Base-by-base conservation (phyloP, 2,888 invertebrate genomes). In the Drosophila tripunctata region DNA sequence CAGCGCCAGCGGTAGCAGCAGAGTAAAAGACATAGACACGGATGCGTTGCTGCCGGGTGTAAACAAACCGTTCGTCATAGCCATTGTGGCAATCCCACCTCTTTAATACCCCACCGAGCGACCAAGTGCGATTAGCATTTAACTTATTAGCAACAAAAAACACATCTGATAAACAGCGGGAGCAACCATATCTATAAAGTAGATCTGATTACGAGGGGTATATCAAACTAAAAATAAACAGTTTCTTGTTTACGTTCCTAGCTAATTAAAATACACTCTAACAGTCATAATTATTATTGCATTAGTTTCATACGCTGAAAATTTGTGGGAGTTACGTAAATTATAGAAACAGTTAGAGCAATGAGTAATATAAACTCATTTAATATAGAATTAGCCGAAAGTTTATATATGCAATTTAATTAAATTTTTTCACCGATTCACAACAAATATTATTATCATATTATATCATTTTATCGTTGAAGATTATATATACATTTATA, bases 11-110 rank as follows among this genome's bases (percentile, higher is more conserved):
- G 19, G 10, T 19, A 35, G 14, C 15, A 10, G 22, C 10, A 40
- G 0, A 22, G 54, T 38, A 17, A 45, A 12, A 33, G 41, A 69
- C 51, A 31, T n/a, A 36, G 44, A 70, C 52, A 43, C 63, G 58
- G 71, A 72, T 72, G 63, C 71, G 67, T 55, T 52, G 56, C 58
- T 52, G 56, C 31, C 47, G 51, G 65, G 48, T 69, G 56, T 80
- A 81, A 83, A 80, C 81, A 81, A 83, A 83, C 78, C 76, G 80
- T 75, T 67, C 64, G 67, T 66, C 72, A 77, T 65, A 58, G 43
- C 36, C 24, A 17, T 17, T 36, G 24, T 15, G 56, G 27, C 17
- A 7, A 43, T 50, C 61, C 56, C 57, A 56, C 63, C 69, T 35
- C 57, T 21, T 24, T 33, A 50, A 38, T 50, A 55, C 74, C 55